Percentiles rank a stretch among this genome's conserved stretches.
Conservation (phyloP, 2,797 vertebrate genomes). For the Xiphorhynchus erythropygius region DNA sequence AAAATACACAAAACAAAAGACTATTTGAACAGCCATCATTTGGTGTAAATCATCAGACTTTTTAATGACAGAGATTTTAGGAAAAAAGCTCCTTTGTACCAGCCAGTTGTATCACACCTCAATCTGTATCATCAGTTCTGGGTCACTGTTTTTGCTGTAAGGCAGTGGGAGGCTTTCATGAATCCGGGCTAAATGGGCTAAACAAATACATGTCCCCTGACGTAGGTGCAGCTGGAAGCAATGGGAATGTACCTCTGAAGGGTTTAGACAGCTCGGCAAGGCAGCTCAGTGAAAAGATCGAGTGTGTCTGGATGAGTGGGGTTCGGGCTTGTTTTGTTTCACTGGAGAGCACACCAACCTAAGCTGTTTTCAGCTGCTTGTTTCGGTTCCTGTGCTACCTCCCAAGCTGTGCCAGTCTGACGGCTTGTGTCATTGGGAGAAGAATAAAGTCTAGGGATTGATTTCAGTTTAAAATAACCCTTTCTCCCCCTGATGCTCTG, state of each 20-base stretch:
- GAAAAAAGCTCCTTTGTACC: not conserved
- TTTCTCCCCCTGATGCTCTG: not conserved
- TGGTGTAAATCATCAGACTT: not conserved
- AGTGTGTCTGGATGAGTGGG: not conserved
- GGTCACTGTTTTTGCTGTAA: not conserved
- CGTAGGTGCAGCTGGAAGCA: rapidly evolving
- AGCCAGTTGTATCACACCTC: not conserved
- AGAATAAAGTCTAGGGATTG: not conserved
- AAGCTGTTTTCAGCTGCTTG: not conserved
- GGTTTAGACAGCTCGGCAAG: not conserved
- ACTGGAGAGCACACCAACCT: not conserved
- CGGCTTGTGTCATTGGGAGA: not conserved
- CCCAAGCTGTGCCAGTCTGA: not conserved
- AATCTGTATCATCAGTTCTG: not conserved
- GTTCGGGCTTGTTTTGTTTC: not conserved
- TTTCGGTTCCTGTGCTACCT: not conserved
- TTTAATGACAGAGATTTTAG: not conserved
- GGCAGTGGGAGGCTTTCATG: not conserved
- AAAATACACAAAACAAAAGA: not conserved
- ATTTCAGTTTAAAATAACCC: not conserved
- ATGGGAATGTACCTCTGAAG: not conserved
- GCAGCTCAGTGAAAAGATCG: not conserved
- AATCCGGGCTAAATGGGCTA: not conserved
- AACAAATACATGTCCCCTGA: not conserved
- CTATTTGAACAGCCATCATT: not conserved